Conservation (phyloP, 2,797 vertebrate species). For the Phyllotis vaccarum region DNA sequence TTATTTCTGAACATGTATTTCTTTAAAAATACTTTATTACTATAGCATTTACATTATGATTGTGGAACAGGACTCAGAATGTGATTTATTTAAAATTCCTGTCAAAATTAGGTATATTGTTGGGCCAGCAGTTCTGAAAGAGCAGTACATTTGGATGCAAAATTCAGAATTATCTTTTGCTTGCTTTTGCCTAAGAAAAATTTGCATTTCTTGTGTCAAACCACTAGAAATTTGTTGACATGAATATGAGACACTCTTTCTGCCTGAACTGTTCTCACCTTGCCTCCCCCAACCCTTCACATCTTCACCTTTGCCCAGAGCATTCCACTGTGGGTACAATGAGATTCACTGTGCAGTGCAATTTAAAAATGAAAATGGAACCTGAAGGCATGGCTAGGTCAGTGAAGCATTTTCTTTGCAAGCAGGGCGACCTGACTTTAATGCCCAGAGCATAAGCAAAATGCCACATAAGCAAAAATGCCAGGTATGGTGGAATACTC, state of each 20-base stretch:
- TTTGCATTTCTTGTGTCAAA: slow-evolving; percentile 74
- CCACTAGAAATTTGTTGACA: slow-evolving; percentile 78
- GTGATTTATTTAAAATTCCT: slow-evolving; percentile 62
- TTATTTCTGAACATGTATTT: slow-evolving; percentile 65
- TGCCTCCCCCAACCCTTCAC: neutral
- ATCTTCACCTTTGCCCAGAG: slow-evolving; percentile 57
- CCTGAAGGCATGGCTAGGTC: neutral
- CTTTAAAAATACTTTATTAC: slow-evolving; percentile 15
- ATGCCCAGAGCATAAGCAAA: neutral
- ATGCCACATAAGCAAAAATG: neutral
- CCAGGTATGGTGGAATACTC: neutral
- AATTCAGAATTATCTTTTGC: slow-evolving; percentile 72
- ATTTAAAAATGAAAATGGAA: neutral
- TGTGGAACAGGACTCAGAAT: neutral
- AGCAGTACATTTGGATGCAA: slow-evolving; percentile 66
- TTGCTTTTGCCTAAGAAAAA: slow-evolving; percentile 68
- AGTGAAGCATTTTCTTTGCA: neutral
- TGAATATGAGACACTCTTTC: neutral
- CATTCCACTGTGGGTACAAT: slow-evolving; percentile 73
- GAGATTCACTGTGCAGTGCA: slow-evolving; percentile 43
- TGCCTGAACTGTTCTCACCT: slow-evolving; percentile 59
- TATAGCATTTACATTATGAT: slow-evolving; percentile 59
- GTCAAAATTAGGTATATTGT: slow-evolving; percentile 64
- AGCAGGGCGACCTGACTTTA: neutral
- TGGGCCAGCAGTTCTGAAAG: slow-evolving; percentile 69